A percentile compares a stretch with the other conserved stretches of the same genome.
phyloP scores from a whole-genome alignment of 2,797 vertebrate genomes.

The Selene dorsalis region DNA sequence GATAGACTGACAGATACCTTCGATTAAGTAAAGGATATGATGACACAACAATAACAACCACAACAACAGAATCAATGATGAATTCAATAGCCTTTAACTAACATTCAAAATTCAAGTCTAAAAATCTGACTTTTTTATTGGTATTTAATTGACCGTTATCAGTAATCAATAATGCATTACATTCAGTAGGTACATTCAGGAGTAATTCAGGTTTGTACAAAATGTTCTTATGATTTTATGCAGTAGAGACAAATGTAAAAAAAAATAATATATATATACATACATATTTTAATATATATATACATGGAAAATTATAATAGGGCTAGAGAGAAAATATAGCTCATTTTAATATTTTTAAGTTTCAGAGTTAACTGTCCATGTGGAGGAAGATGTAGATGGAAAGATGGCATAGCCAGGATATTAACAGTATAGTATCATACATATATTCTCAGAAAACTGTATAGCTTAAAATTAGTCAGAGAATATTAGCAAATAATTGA shows the following conservation, averaged over 20 bases:
- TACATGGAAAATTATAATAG: not conserved
- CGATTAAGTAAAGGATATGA: not conserved
- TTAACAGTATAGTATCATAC: not conserved
- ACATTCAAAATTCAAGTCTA: not conserved
- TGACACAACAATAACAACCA: no score
- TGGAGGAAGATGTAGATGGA: not conserved
- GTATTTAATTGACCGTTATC: conserved; percentile 43
- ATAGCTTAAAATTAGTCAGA: not conserved
- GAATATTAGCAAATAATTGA: not conserved
- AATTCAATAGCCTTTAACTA: not conserved
- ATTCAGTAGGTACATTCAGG: no score
- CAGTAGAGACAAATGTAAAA: conserved; percentile 38
- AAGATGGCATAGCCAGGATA: not conserved
- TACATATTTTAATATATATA: not conserved
- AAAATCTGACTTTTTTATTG: not conserved
- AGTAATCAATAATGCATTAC: conserved; percentile 19
- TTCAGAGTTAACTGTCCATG: conserved; percentile 1
- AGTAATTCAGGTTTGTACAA: conserved; percentile 26
- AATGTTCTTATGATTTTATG: not conserved
- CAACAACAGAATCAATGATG: not conserved
- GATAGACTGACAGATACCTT: not conserved
- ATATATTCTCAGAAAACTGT: conserved; percentile 26
- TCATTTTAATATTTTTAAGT: conserved; percentile 4
- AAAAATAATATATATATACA: conserved; percentile 3
- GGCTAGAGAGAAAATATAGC: conserved; percentile 9